Base-by-base conservation (phyloP, 2,113 vertebrate species). In the Hoplias malabaricus region DNA sequence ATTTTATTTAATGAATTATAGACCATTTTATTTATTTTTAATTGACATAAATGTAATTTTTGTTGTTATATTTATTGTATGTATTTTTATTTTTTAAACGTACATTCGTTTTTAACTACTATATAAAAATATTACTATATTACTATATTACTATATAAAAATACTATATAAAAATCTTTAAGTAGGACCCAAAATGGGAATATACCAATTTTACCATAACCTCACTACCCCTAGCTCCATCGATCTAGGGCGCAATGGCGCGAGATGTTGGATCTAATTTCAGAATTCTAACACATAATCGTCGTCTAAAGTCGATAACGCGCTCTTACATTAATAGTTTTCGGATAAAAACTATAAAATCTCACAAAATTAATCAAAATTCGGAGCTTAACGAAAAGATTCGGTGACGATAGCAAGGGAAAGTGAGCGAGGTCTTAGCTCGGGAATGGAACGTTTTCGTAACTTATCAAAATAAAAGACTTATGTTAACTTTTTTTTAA, bases 381-480 rank as follows among this genome's bases (percentile, higher is more conserved):
- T 5, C 4, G 12, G 4, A 42, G 10, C 8, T 36, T 5, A 36
- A 42, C 4, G 12, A 42, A 4, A 46, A 19, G 2, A 14, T 4
- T 48, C 14, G 4, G 16, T 19, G 2, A 14, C 13, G 16, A 11
- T 48, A 19, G 16, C 43, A n/a, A 48, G 16, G 11, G 43, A 5
- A 5, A 46, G 1, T 4, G 11, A 4, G 12, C 13, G 13, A 14
- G 13, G 12, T 48, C 16, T 2, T 2, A 16, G n/a, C n/a, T 48
- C n/a, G 16, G 43, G 12, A 14, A 48, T 14, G 3, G 43, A 14
- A 11, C 3, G 12, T 10, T 7, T 2, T 4, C 40, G 8, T 11
- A 3, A n/a, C 16, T 16, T 57, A 69, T 69, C 66, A 77, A 77
- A 77, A 77, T 77, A 77, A 77, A 69, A 69, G 75, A 46, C 50